Evolutionary conservation across 2,113 vertebrate genomes (phyloP).

Genomic region (Australoheros scitulus): DNA sequence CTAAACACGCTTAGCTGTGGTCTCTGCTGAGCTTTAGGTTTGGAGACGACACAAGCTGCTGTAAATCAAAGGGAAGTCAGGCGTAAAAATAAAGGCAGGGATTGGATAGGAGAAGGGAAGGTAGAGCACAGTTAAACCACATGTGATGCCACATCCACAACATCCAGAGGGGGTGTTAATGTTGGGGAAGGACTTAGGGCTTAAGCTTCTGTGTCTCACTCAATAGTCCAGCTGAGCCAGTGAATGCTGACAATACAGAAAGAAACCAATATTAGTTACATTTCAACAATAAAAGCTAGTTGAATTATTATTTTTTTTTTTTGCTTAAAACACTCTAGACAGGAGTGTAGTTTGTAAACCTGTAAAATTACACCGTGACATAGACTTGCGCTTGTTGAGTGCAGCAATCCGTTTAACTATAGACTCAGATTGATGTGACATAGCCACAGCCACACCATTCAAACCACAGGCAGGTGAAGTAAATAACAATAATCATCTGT

Average conservation of each 20-base stretch:
- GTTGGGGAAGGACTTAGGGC: neutral
- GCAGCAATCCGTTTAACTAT: neutral
- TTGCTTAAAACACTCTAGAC: neutral
- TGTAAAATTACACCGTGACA: neutral
- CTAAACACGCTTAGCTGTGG: neutral
- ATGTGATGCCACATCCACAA: neutral
- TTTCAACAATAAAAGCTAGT: neutral
- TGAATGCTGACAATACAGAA: neutral
- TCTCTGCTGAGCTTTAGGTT: neutral
- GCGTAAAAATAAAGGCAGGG: neutral
- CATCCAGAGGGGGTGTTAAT: neutral
- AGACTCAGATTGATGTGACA: accelerated
- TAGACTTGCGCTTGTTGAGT: no score
- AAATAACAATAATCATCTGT: neutral
- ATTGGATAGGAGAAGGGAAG: neutral
- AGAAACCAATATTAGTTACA: neutral
- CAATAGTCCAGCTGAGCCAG: accelerated
- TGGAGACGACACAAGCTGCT: neutral
- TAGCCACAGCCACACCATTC: neutral
- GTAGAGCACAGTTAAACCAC: accelerated
- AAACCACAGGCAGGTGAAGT: no score
- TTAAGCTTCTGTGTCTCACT: neutral
- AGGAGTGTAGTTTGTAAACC: accelerated
- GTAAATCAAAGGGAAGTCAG: neutral
- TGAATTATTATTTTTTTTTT: neutral